A percentile compares a stretch with the other conserved stretches of the same genome.
Conservation (phyloP, 2,797 vertebrate species). For the Bovichtus variegatus region DNA sequence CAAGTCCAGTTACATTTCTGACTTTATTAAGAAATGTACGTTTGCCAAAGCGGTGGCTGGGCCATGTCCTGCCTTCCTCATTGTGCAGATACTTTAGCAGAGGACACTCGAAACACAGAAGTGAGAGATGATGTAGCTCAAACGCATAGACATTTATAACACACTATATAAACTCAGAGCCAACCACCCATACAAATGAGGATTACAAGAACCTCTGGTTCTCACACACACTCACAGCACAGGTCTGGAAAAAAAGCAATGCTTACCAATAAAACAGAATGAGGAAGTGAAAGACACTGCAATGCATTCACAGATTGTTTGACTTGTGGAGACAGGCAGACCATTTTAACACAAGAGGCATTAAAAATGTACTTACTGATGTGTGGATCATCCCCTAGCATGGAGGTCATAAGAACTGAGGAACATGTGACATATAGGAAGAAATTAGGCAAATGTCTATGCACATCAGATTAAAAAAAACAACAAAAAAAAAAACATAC, state of each 20-base stretch:
- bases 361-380: conserved; percentile 73
- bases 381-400: conserved; percentile 66
- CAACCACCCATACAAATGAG: neutral
- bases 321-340: conserved; percentile 38
- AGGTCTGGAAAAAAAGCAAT: conserved; percentile 20
- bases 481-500: neutral
- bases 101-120: neutral
- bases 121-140: neutral
- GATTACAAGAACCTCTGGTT: neutral
- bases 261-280: conserved; percentile 41
- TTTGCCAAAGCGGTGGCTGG: neutral
- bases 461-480: neutral
- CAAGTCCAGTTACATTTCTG: conserved; percentile 61
- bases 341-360: neutral
- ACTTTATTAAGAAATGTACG: neutral
- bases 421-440: conserved; percentile 31
- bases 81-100: conserved; percentile 16
- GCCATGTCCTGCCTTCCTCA: conserved; percentile 18
- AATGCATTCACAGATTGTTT: conserved; percentile 12
- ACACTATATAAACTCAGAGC: conserved; percentile 2
- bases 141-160: neutral
- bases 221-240: neutral
- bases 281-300: conserved; percentile 73
- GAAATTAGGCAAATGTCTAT: conserved; percentile 5
- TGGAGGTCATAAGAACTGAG: conserved; percentile 73